Percentiles rank a stretch among this genome's conserved stretches.
phyloP scores from a whole-genome alignment of 2,797 vertebrate species.

The Sphaeramia orbicularis region DNA sequence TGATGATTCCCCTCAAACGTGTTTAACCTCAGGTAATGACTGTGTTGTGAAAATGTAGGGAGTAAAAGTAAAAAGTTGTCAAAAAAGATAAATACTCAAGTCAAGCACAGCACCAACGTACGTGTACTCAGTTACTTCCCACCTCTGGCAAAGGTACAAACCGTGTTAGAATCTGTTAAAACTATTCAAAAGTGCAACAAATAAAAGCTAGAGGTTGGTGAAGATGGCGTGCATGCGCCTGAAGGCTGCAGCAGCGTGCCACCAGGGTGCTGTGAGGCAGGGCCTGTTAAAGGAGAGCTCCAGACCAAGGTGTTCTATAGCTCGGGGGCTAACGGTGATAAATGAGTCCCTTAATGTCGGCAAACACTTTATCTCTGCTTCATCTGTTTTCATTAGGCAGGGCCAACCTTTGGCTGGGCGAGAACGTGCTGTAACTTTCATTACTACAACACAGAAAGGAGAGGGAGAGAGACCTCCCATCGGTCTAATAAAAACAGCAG shows the following conservation, averaged over 20 bases:
- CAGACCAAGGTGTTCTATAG: conserved; percentile 86
- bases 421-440: conserved; percentile 84
- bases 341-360: conserved; percentile 89
- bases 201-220: conserved; percentile 20
- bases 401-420: conserved; percentile 86
- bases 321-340: conserved; percentile 88
- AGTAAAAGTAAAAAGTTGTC: too few species aligned
- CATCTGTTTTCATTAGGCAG: conserved; percentile 91
- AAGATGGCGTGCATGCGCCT: conserved; percentile 55
- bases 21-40: too few species aligned
- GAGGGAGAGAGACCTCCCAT: conserved; percentile 74
- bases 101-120: too few species aligned
- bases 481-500: conserved; percentile 78
- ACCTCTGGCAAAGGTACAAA: too few species aligned
- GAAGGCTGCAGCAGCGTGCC: conserved; percentile 64
- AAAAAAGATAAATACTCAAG: too few species aligned
- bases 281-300: conserved; percentile 77
- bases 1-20: too few species aligned
- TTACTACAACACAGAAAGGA: conserved; percentile 76
- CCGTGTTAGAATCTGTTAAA: background rate
- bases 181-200: conserved; percentile 1
- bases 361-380: conserved; percentile 91
- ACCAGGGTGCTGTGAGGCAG: conserved; percentile 73
- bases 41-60: too few species aligned
- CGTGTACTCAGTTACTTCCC: too few species aligned